Conservation (phyloP, 2,113 vertebrate genomes). For the Crotalus viridis region DNA sequence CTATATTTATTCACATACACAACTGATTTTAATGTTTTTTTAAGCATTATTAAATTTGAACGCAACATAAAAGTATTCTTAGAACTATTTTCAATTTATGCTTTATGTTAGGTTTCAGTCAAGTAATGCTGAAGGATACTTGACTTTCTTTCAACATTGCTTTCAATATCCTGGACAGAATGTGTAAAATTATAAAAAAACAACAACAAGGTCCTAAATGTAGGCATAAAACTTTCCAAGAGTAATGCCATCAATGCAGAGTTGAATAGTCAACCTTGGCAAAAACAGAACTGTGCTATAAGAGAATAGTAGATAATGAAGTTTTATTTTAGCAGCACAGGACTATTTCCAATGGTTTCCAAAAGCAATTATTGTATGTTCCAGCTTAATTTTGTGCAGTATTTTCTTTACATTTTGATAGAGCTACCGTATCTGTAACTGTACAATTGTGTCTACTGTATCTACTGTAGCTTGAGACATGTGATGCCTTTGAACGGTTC, state of each 20-base stretch:
- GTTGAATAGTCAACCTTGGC: neutral
- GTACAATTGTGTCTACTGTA: no score
- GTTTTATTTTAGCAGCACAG: neutral
- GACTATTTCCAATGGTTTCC: neutral
- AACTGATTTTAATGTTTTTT: neutral
- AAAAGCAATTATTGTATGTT: neutral
- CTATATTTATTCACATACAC: neutral
- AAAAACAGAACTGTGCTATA: neutral
- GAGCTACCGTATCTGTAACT: neutral
- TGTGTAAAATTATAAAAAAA: neutral
- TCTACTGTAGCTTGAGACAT: no score
- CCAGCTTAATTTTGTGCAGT: neutral
- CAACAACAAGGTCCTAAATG: neutral
- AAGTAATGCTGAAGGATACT: neutral
- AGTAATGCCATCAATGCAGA: neutral
- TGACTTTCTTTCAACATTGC: neutral
- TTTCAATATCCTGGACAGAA: neutral
- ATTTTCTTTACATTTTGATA: neutral
- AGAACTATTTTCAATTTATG: neutral
- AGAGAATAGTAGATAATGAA: neutral
- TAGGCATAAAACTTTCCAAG: neutral
- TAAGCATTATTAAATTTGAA: neutral
- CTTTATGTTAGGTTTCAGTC: slow-evolving; percentile 27
- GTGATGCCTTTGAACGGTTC: no score
- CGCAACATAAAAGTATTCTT: slow-evolving; percentile 4